Base-by-base conservation (phyloP, 1,140 invertebrate species). In the Pissodes strobi region DNA sequence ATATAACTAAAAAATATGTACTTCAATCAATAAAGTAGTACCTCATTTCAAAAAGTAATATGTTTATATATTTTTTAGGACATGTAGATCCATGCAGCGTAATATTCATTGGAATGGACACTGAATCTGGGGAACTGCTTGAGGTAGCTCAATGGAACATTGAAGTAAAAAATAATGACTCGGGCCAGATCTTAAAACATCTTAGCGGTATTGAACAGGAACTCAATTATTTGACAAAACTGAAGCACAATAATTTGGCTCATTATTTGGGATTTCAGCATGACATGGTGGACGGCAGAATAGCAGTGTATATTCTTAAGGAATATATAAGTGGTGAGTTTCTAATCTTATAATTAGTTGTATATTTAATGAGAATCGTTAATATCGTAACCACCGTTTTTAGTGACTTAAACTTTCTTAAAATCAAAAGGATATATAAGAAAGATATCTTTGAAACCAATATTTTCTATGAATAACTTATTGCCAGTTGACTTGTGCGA, bases 191-290 rank as follows among this genome's bases (percentile, higher is more conserved):
- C 27, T 74, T 83, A 58, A 85, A 86, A 76, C 82, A 87, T 77
- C 76, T 89, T 2, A 72, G 75, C 12, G 82, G 81, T 55, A 83
- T 91, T 45, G 90, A 92, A 73, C 87, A 89, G 73, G 90, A 92
- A 77, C 77, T 91, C 8, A 82, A 84, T 68, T 82, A 84, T 49
- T 74, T 93, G 3, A 78, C 86, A 4, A 86, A 85, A 72, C 75
- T 93, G 5, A 81, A 85, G 69, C 90, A 92, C 78, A 76, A 80
- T 21, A 88, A 91, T 81, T 79, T 93, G 5, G 83, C 89, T 10
- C 82, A 86, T 68, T 92, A 91, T 79, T 78, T 90, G 46, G 88
- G 87, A 68, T 86, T 92, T 70, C 84, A 85, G 67, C 86, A 86
- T 74, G 68, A 82, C 3, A 74, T 81, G 34, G 81, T 84, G 49